Evolutionary conservation across 2,113 vertebrate genomes (phyloP).

Genomic region (Anser cygnoides): DNA sequence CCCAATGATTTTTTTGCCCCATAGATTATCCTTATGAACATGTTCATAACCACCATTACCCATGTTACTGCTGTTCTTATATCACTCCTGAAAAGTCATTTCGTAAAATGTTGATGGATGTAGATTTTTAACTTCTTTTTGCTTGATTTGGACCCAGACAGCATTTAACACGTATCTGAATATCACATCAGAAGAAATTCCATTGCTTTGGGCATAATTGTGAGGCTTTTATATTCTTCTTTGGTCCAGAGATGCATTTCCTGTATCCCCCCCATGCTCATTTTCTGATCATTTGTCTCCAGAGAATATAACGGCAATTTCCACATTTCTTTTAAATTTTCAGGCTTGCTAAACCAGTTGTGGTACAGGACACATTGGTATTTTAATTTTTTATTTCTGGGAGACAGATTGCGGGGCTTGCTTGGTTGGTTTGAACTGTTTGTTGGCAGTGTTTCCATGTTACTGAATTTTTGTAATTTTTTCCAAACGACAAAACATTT

Average conservation of each 20-base stretch:
- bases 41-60: not conserved
- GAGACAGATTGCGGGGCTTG: not conserved
- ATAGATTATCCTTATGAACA: not conserved
- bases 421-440: not conserved
- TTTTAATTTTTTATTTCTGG: not conserved
- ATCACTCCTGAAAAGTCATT: not conserved
- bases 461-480: not conserved
- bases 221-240: not conserved
- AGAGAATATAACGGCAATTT: not conserved
- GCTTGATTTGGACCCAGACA: not conserved
- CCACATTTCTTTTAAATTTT: not conserved
- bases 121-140: not conserved
- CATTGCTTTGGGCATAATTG: not conserved
- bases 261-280: not conserved
- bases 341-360: not conserved
- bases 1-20: not conserved
- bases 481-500: not conserved
- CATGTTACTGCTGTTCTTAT: not conserved
- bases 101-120: not conserved
- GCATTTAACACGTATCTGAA: not conserved
- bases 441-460: not conserved
- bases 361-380: not conserved
- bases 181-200: not conserved
- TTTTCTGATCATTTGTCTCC: not conserved
- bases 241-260: not conserved